Evolutionary conservation across 2,113 vertebrate genomes (phyloP).

Genomic region (Lagopus leucura): DNA sequence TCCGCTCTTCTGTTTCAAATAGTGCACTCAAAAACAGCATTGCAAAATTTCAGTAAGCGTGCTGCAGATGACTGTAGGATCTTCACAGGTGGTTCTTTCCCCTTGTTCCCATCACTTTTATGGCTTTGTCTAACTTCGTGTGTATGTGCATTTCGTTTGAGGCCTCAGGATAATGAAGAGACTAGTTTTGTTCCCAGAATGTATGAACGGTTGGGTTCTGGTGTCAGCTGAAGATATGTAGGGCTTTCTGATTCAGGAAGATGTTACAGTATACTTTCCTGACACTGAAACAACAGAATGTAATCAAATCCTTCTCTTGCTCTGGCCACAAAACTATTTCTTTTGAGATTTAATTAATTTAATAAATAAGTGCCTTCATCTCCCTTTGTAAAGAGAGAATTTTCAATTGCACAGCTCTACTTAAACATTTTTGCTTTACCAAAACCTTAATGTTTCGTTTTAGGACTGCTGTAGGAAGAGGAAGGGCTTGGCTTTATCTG

Average conservation of each 20-base stretch:
- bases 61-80: background rate
- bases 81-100: background rate
- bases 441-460: conserved; percentile 23
- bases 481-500: conserved; percentile 95
- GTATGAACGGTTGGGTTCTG: background rate
- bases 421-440: background rate
- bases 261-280: background rate
- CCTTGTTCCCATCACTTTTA: background rate
- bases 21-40: background rate
- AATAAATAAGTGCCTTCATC: background rate
- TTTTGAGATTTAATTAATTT: background rate
- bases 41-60: background rate
- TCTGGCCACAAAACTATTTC: background rate
- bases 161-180: background rate
- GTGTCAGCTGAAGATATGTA: background rate
- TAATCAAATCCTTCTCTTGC: background rate
- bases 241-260: background rate
- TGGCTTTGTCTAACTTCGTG: background rate
- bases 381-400: background rate
- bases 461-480: conserved; percentile 93
- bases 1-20: background rate
- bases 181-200: background rate
- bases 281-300: background rate
- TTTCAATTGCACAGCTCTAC: background rate
- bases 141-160: background rate